These are phyloP conservation scores for silkworm (Bombyx mori) DNA, from an alignment of 1,140 invertebrate genomes.

Conservation along the genomic window DNA sequence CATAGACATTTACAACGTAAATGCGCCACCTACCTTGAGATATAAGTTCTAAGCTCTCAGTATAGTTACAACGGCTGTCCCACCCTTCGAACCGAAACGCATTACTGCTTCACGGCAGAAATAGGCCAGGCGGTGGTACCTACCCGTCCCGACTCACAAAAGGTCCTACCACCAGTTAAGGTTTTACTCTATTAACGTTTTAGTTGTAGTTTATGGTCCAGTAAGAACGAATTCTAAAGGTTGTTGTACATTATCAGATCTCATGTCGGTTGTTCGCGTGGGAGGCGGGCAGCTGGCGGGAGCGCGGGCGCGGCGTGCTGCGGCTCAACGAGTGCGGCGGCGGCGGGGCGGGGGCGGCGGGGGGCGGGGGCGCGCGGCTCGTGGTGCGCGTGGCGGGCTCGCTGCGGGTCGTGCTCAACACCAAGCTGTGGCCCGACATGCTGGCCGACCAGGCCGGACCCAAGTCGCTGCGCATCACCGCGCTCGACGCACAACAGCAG, in stretches of 20 bases:
- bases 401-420: slow-evolving; percentile 91
- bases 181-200: too few relatives aligned
- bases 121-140: too few relatives aligned
- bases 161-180: too few relatives aligned
- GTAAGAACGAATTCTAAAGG: too few relatives aligned
- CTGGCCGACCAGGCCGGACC: slow-evolving; percentile 86
- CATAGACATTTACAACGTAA: too few relatives aligned
- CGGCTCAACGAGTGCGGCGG: slow-evolving; percentile 85
- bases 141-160: too few relatives aligned
- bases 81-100: too few relatives aligned
- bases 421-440: slow-evolving; percentile 95
- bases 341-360: slow-evolving; percentile 86
- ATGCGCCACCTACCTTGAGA: too few relatives aligned
- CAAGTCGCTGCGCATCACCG: slow-evolving; percentile 91
- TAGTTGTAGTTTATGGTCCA: too few relatives aligned
- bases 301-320: slow-evolving; percentile 89
- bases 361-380: slow-evolving; percentile 78
- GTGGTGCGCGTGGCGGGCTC: slow-evolving; percentile 91
- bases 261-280: slow-evolving; percentile 94
- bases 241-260: slow-evolving; percentile 69
- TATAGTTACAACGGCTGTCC: too few relatives aligned
- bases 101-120: too few relatives aligned
- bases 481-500: slow-evolving; percentile 85
- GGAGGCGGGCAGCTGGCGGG: slow-evolving; percentile 88
- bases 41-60: too few relatives aligned